Evolutionary conservation across 2,888 invertebrate genomes (phyloP).

Genomic region (Antheraea assamensis): DNA sequence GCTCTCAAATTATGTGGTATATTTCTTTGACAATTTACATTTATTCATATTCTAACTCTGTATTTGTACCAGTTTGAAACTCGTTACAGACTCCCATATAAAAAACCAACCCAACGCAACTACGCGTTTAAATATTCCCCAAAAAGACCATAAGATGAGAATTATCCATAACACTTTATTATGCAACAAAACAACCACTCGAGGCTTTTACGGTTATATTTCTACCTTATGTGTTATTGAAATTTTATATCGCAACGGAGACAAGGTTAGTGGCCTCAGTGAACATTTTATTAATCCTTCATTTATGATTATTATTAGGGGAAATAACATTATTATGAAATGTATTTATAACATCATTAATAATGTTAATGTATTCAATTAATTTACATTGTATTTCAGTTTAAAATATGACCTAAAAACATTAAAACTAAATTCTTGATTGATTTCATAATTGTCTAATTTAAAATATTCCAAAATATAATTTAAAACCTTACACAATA

Average conservation of each 20-base stretch:
- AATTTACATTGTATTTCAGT: neutral
- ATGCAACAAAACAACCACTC: slow-evolving; percentile 52
- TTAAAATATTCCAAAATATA: neutral
- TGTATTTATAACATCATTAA: slow-evolving; percentile 10
- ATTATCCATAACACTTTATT: slow-evolving; percentile 51
- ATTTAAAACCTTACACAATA: neutral
- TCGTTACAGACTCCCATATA: neutral
- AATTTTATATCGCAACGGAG: slow-evolving; percentile 36
- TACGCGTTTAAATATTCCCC: slow-evolving; percentile 46
- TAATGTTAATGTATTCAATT: neutral
- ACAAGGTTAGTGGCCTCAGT: slow-evolving; percentile 32
- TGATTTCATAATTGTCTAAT: neutral
- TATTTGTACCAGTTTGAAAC: neutral
- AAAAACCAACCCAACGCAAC: neutral
- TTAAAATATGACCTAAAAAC: neutral
- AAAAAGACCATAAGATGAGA: slow-evolving; percentile 41
- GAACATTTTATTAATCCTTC: slow-evolving; percentile 36
- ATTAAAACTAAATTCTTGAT: neutral
- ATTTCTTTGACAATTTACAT: no score
- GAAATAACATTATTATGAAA: neutral
- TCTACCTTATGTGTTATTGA: slow-evolving; percentile 31
- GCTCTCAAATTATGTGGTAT: neutral
- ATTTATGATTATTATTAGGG: slow-evolving; percentile 1
- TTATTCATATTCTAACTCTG: neutral
- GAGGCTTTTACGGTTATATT: slow-evolving; percentile 33